Conservation (phyloP, 2,888 invertebrate genomes). For the Yponomeuta cagnagella region DNA sequence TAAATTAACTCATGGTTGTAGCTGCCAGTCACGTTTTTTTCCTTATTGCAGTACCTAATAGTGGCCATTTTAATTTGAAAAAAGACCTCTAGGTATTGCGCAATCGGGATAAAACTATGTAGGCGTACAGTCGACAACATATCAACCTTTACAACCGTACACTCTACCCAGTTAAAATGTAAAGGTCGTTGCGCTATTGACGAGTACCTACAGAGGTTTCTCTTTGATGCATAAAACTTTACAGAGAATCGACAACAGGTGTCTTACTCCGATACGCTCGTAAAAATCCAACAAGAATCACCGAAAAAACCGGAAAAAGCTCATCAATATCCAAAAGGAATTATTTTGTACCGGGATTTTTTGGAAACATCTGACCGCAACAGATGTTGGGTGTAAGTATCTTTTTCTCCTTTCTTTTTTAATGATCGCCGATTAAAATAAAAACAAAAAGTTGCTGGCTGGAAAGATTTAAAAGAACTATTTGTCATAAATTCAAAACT, state of each 20-base stretch:
- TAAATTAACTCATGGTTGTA: not conserved
- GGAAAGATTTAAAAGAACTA: conserved; percentile 2
- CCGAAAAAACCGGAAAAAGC: conserved; percentile 43
- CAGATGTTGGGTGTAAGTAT: conserved; percentile 40
- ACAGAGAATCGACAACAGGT: conserved; percentile 33
- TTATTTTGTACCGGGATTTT: conserved; percentile 45
- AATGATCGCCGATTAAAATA: not conserved
- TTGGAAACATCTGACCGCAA: conserved; percentile 44
- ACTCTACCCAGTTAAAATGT: too few relatives aligned
- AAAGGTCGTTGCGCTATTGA: too few relatives aligned
- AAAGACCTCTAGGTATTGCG: too few relatives aligned
- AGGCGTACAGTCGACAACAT: too few relatives aligned
- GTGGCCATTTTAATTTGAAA: not conserved
- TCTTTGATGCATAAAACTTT: not conserved
- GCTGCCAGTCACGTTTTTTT: not conserved
- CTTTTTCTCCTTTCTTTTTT: conserved; percentile 14
- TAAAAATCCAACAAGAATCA: conserved; percentile 32
- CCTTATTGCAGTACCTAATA: not conserved
- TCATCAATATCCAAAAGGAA: conserved; percentile 43
- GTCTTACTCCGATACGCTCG: conserved; percentile 32
- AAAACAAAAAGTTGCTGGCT: not conserved
- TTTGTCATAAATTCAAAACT: conserved; percentile 39
- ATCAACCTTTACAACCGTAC: too few relatives aligned
- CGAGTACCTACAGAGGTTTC: too few relatives aligned
- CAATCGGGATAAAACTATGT: too few relatives aligned